Percentiles rank a stretch among this genome's conserved stretches.
These are phyloP conservation scores for Coendou prehensilis DNA, from an alignment of 2,797 vertebrate genomes.

Conservation along the genomic window DNA sequence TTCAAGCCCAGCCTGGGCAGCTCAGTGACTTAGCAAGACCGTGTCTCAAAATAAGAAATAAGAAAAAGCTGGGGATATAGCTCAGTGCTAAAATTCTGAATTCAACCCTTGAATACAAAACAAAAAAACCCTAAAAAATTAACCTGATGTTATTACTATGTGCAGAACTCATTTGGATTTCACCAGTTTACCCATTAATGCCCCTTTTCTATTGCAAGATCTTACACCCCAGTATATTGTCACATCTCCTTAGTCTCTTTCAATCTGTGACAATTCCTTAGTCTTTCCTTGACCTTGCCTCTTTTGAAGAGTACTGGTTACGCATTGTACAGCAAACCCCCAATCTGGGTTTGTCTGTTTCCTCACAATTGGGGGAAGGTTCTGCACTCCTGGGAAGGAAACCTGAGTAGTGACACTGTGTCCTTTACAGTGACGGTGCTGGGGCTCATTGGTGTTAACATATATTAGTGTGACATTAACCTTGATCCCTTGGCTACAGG, in stretches of 20 bases:
- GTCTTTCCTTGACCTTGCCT: not conserved
- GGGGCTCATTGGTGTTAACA: not conserved
- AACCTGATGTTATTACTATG: not conserved
- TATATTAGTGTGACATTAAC: not conserved
- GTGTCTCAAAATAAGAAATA: not conserved
- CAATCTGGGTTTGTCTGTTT: not conserved
- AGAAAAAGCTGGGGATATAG: not conserved
- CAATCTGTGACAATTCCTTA: not conserved
- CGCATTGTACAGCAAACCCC: not conserved
- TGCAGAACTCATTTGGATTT: slow-evolving; percentile 29
- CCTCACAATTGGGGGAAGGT: not conserved
- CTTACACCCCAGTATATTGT: not conserved
- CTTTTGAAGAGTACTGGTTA: not conserved
- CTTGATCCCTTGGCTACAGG: not conserved
- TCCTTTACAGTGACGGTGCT: not conserved
- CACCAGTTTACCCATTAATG: not conserved
- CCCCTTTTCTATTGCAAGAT: not conserved
- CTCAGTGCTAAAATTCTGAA: not conserved
- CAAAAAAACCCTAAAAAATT: not conserved
- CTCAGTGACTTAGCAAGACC: not conserved
- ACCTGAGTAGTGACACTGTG: not conserved
- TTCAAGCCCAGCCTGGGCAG: not conserved
- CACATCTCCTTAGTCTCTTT: not conserved
- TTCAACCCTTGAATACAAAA: not conserved
- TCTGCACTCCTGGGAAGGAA: not conserved